Base-by-base conservation (phyloP, 2,113 vertebrate species). In the Polypterus senegalus region DNA sequence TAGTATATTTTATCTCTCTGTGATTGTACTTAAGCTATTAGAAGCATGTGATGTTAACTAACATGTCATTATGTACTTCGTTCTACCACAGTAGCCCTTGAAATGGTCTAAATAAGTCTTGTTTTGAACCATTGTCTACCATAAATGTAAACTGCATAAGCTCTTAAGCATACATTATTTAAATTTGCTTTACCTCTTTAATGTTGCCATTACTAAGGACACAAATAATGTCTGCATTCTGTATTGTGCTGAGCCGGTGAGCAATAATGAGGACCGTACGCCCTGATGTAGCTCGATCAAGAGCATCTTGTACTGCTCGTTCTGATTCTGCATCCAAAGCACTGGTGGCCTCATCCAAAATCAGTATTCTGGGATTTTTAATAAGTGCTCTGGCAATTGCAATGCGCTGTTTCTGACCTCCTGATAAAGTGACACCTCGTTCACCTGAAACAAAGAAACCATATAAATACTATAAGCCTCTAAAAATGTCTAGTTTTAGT, bases 211-310 rank as follows among this genome's bases (percentile, higher is more conserved):
- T 82, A 48, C 88, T 87, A 80, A 97, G 84, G 64, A 97, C 93
- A 3, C 90, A 84, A 47, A 97, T 97, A 63, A 83, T 70, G 68
- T 93, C 81, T 0, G 94, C 94, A 0, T 67, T 77, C 0, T 81
- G 88, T 9, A 97, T 84, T n/a, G 94, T 96, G 79, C 94, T 97
- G 68, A 98, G 87, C 4, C 94, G 86, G 73, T 98, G 94, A 5
- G 94, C 94, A 2, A 98, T 97, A 74, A 98, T 81, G 45, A 98
- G 86, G 61, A 97, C 94, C 0, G 94, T 97, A 69, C 92, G 94
- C 43, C 93, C 94, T 0, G 65, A 10, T 0, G 79, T 84, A 1
- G 92, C 94, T 0, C 83, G 81, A 61, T 97, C 92, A 76, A 97
- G 77, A 0, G 94, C 93, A 60, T 89, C 89, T 79, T 97, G 94